phyloP scores from a whole-genome alignment of 2,113 vertebrate genomes.

The Procapra przewalskii region DNA sequence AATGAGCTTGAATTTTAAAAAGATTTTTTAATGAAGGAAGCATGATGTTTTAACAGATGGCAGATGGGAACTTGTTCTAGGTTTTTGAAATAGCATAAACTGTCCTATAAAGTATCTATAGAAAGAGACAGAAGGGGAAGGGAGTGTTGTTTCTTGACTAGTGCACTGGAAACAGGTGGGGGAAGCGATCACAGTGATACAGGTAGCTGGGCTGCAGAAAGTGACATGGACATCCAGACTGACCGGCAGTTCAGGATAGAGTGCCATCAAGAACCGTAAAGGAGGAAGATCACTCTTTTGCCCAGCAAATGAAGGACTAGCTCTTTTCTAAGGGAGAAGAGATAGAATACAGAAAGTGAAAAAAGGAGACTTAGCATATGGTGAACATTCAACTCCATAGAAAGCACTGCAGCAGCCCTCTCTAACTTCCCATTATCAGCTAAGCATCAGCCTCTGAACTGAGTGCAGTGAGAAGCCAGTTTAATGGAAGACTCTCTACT shows the following conservation, averaged over 20 bases:
- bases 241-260: neutral
- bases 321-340: slow-evolving; percentile 25
- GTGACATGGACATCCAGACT: neutral
- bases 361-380: neutral
- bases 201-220: neutral
- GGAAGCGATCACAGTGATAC: neutral
- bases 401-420: neutral
- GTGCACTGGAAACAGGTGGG: slow-evolving; percentile 23
- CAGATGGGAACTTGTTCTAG: slow-evolving; percentile 56
- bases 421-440: neutral
- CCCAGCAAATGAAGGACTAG: neutral
- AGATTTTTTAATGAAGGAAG: slow-evolving; percentile 64
- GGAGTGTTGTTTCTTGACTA: slow-evolving; percentile 46
- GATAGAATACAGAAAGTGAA: neutral
- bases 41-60: slow-evolving; percentile 66
- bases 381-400: neutral
- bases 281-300: neutral
- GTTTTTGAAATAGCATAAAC: slow-evolving; percentile 64
- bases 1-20: slow-evolving; percentile 48
- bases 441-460: neutral
- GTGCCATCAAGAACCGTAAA: neutral
- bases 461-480: neutral
- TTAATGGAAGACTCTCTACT: neutral
- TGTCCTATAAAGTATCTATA: slow-evolving; percentile 51
- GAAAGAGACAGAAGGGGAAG: slow-evolving; percentile 51